A percentile compares a stretch with the other conserved stretches of the same genome.
phyloP scores from a whole-genome alignment of 2,888 invertebrate species.

The Sinodicranocentrus sp. region DNA sequence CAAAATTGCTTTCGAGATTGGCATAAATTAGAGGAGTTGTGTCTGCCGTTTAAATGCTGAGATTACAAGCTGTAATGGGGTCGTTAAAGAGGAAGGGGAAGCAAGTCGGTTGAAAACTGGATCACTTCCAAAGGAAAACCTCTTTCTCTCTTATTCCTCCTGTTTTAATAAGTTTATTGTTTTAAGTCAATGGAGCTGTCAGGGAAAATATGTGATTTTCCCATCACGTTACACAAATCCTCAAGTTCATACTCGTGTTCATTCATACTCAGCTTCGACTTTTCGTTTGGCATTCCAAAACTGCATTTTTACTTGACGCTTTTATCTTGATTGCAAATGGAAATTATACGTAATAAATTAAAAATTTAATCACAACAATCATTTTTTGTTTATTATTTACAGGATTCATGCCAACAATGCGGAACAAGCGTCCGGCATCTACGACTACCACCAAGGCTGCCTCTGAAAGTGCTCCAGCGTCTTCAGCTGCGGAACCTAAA shows the following conservation, averaged over 20 bases:
- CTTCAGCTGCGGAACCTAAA: conserved; percentile 49
- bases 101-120: no score
- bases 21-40: no score
- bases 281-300: no score
- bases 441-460: conserved; percentile 58
- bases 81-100: no score
- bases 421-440: conserved; percentile 63
- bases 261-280: not conserved
- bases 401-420: conserved; percentile 49
- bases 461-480: conserved; percentile 60
- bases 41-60: no score
- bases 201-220: not conserved
- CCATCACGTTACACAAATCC: not conserved
- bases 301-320: no score
- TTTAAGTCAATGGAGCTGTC: conserved; percentile 23
- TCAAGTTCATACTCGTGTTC: not conserved
- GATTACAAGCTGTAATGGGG: no score
- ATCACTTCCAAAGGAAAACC: not conserved
- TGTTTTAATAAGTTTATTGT: not conserved
- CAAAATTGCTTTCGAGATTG: no score
- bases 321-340: conserved; percentile 9
- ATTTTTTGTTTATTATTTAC: conserved; percentile 20
- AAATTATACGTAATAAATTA: conserved; percentile 8
- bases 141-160: not conserved
- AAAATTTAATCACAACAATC: conserved; percentile 20